Base-by-base conservation (phyloP, 2,888 invertebrate genomes). In the Eulithis testata region DNA sequence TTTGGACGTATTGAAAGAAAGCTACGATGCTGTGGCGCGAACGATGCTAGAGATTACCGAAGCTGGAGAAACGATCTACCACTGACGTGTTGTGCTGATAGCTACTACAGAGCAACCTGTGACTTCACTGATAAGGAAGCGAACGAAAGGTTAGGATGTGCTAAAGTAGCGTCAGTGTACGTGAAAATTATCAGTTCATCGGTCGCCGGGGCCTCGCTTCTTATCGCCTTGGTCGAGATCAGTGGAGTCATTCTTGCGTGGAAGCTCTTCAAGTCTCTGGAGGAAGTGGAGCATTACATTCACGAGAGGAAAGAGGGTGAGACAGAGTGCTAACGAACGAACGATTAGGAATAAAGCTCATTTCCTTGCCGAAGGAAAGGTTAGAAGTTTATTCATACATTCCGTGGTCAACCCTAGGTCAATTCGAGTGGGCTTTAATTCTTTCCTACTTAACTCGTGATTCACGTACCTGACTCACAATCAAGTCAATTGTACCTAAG, bases 51-150 rank as follows among this genome's bases (percentile, higher is more conserved):
- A 47, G 93, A 93, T 68, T 93, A 93, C 79, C 84, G 90, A 47
- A 90, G 89, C 68, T 93, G 90, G 89, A 87, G 92, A 47, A 91
- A 90, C 66, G 92, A 93, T 49, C 69, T 93, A 27, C 93, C 93
- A 0, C 63, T 92, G 58, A 89, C 91, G 5, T 93, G 93, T 74
- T 93, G 93, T 58, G 73, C 81, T 68, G 92, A 92, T 66, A 91
- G 91, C 73, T 90, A 91, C 72, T 91, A 91, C 73, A 70, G 91
- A 66, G 86, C 92, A 0, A 87, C 85, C 9, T 93, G 93, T 60
- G 92, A 92, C 53, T 92, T 93, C 72, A 93, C 93, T 0, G 92
- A 93, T 58, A 93, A 93, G 73, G 93, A 93, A 73, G 93, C 93
- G 0, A 93, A 93, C 65, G 93, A 93, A 65, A 80, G 92, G 74